A percentile compares a stretch with the other conserved stretches of the same genome.
phyloP scores from a whole-genome alignment of 2,797 vertebrate genomes.

The Micrastur ruficollis region DNA sequence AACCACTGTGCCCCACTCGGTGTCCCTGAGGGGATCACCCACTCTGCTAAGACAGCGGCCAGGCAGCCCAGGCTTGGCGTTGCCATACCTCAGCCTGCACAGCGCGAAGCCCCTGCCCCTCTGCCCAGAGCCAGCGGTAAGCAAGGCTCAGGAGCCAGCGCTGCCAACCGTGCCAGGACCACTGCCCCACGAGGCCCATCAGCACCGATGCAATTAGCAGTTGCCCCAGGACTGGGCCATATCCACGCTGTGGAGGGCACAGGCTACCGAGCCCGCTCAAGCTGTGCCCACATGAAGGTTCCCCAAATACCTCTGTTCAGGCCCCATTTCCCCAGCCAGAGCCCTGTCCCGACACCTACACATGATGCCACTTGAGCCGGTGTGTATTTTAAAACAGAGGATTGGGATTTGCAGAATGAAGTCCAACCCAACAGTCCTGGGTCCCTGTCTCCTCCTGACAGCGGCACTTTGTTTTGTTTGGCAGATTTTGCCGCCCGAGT shows the following conservation, averaged over 20 bases:
- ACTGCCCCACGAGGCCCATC: not conserved
- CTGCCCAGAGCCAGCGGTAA: not conserved
- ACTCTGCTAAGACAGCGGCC: too few species aligned
- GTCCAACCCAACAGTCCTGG: not conserved
- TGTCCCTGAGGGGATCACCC: not conserved
- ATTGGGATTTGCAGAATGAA: not conserved
- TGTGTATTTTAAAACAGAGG: not conserved
- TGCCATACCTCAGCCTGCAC: not conserved
- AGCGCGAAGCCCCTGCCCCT: not conserved
- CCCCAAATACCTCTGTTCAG: not conserved
- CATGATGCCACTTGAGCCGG: not conserved
- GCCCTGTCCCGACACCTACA: not conserved
- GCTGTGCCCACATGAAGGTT: not conserved
- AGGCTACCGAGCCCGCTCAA: not conserved
- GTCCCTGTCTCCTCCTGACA: not conserved
- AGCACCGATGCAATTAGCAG: not conserved
- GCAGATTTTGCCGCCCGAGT: not conserved
- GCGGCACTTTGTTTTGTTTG: not conserved
- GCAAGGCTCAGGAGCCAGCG: not conserved
- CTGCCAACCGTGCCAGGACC: not conserved
- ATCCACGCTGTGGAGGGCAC: accelerated
- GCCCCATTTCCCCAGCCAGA: not conserved
- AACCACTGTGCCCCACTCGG: not conserved
- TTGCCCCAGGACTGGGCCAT: not conserved
- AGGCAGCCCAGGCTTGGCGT: not conserved